A percentile compares a stretch with the other conserved stretches of the same genome.
These are phyloP conservation scores for Myocastor coypus DNA, from an alignment of 2,113 vertebrate species.

Conservation along the genomic window DNA sequence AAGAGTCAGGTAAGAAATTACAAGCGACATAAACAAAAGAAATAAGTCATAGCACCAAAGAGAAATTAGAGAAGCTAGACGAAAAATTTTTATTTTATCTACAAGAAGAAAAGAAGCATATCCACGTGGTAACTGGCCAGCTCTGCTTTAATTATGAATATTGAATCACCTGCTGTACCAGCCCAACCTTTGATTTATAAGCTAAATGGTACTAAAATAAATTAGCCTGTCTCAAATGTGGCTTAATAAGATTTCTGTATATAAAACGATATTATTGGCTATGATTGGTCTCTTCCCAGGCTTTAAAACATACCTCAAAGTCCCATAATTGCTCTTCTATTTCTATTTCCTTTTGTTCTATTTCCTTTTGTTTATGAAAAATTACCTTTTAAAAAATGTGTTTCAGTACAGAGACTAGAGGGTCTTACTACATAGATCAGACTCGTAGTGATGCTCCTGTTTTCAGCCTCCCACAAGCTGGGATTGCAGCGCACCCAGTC, in stretches of 20 bases:
- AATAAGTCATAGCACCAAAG: constrained; percentile 7
- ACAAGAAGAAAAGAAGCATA: background rate
- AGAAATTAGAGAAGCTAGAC: constrained; percentile 27
- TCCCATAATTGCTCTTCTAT: background rate
- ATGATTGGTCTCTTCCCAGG: constrained; percentile 46
- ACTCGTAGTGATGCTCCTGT: too few species aligned
- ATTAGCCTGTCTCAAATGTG: constrained; percentile 42
- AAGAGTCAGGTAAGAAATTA: background rate
- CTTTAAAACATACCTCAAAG: constrained; percentile 36
- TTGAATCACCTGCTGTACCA: constrained; percentile 61
- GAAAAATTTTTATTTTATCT: constrained; percentile 54
- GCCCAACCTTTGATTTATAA: constrained; percentile 64
- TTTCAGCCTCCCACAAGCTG: too few species aligned
- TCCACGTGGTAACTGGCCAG: constrained; percentile 35
- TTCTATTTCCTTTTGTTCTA: too few species aligned
- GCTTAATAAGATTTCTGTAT: constrained; percentile 71
- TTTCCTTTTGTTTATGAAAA: constrained; percentile 62
- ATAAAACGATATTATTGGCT: constrained; percentile 60
- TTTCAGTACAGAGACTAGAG: too few species aligned
- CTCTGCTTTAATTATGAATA: constrained; percentile 71
- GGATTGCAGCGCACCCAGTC: too few species aligned
- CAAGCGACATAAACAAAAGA: background rate
- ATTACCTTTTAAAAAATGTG: constrained; percentile 17
- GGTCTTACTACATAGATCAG: too few species aligned
- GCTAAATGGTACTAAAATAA: constrained; percentile 63